Conservation (phyloP, 1,140 invertebrate species). For the Phortica variegata region DNA sequence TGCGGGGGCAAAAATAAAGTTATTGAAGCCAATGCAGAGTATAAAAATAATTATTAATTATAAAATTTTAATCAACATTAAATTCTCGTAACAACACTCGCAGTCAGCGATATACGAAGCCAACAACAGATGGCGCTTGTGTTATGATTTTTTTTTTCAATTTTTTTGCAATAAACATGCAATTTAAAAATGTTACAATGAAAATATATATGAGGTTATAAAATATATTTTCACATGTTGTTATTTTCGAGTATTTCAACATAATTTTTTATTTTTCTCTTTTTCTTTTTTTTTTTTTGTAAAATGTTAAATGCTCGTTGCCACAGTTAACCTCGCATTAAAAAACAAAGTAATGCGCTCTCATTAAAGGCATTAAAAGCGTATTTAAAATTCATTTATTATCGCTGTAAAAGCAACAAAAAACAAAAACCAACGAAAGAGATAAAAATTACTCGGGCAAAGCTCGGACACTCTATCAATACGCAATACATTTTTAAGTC, state of each 20-base stretch:
- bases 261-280: not conserved
- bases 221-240: not conserved
- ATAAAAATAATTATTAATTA: constrained; percentile 47
- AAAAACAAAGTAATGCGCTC: constrained; percentile 1
- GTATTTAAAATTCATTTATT: constrained; percentile 24
- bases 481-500: constrained; percentile 20
- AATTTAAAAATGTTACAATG: not conserved
- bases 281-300: constrained; percentile 15
- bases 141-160: no score
- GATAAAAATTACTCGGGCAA: constrained; percentile 14
- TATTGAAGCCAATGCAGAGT: no score
- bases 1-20: no score
- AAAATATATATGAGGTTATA: not conserved
- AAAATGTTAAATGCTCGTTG: constrained; percentile 19
- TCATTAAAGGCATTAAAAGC: constrained; percentile 49
- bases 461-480: constrained; percentile 45
- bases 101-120: no score
- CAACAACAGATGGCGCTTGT: no score
- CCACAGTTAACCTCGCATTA: not conserved
- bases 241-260: not conserved
- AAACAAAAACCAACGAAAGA: constrained; percentile 23
- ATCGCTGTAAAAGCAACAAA: no score
- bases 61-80: constrained; percentile 41
- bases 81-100: constrained; percentile 25
- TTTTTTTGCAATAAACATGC: not conserved